Conservation (phyloP, 2,113 vertebrate genomes). For the Hippocampus comes region DNA sequence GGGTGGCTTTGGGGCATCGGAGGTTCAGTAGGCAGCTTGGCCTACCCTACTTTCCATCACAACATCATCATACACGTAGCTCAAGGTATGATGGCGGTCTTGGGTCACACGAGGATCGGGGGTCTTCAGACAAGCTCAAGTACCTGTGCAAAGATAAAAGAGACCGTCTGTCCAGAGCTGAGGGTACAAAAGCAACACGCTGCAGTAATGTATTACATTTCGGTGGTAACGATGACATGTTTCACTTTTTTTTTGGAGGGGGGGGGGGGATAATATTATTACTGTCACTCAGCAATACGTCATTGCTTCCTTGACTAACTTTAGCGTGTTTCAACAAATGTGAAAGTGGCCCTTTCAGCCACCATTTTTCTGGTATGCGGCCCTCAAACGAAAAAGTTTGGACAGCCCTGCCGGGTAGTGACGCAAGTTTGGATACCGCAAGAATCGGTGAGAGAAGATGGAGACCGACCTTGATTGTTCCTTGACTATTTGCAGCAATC, state of each 20-base stretch:
- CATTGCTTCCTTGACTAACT: no score
- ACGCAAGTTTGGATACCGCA: neutral
- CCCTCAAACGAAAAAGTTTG: neutral
- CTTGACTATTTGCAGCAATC: constrained; percentile 99
- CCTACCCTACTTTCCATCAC: constrained; percentile 5
- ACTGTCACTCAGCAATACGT: no score
- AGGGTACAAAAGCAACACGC: no score
- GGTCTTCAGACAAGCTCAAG: constrained; percentile 88
- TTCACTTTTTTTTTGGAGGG: no score
- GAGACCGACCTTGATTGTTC: constrained; percentile 96
- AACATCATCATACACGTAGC: constrained; percentile 18
- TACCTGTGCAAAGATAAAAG: constrained; percentile 72
- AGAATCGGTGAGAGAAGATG: neutral
- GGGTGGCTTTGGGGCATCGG: neutral
- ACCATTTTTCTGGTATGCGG: no score
- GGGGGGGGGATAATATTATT: no score
- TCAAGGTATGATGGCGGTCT: constrained; percentile 16
- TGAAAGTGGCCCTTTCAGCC: no score
- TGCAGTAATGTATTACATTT: neutral
- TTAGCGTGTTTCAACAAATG: no score
- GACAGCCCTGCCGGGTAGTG: neutral
- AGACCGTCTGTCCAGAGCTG: no score
- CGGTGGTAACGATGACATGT: no score
- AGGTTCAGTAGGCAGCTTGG: constrained; percentile 14
- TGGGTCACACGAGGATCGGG: constrained; percentile 7